Conservation (phyloP, 1,140 invertebrate species). For the Ips typographus region DNA sequence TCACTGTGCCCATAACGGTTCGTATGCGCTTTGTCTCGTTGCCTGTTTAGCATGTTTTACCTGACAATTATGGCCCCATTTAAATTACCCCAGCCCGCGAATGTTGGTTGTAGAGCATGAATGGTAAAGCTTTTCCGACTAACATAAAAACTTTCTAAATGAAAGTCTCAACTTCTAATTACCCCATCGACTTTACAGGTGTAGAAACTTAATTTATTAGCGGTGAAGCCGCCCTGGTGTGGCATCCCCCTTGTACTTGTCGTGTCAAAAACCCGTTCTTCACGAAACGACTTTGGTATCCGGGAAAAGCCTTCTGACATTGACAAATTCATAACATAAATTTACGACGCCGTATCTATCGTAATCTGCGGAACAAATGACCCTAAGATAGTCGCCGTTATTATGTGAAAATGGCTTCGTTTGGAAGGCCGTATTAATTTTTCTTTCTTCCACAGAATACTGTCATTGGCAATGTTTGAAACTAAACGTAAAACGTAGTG, state of each 20-base stretch:
- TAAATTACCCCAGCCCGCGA: neutral
- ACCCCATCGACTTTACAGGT: conserved; percentile 23
- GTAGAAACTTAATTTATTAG: conserved; percentile 27
- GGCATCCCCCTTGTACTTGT: conserved; percentile 13
- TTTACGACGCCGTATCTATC: conserved; percentile 24
- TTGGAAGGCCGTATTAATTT: conserved; percentile 8
- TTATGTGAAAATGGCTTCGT: conserved; percentile 17
- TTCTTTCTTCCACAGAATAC: neutral
- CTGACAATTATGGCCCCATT: conserved; percentile 5
- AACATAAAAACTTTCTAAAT: neutral
- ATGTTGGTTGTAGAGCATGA: neutral
- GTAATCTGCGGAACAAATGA: conserved; percentile 29
- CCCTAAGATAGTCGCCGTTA: conserved; percentile 10
- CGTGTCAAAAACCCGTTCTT: conserved; percentile 27
- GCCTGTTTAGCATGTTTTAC: conserved; percentile 6
- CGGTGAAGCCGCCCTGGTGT: neutral
- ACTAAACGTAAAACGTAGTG: neutral
- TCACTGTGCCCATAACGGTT: conserved; percentile 6
- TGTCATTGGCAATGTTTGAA: neutral
- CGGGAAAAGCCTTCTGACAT: conserved; percentile 16
- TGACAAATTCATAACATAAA: conserved; percentile 30
- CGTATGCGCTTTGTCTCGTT: conserved; percentile 3
- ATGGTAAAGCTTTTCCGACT: neutral
- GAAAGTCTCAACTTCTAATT: conserved; percentile 6
- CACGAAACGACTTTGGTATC: conserved; percentile 12